These are phyloP conservation scores for Caenorhabditis sulstoni DNA, from an alignment of 2,888 invertebrate species.

Conservation along the genomic window DNA sequence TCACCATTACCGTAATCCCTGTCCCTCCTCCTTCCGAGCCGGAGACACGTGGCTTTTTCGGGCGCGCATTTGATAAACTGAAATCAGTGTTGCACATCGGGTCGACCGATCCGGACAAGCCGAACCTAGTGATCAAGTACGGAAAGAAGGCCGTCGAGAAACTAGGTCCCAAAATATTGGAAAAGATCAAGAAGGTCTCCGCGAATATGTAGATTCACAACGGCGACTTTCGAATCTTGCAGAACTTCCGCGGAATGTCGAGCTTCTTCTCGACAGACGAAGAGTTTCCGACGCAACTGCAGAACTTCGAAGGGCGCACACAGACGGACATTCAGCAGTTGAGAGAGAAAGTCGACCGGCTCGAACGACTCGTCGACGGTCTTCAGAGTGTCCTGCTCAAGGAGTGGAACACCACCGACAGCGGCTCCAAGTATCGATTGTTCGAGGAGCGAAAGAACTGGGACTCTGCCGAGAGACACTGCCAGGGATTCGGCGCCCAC, in stretches of 20 bases:
- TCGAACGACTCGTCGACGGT: constrained; percentile 50
- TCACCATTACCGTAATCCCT: constrained; percentile 7
- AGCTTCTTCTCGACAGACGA: constrained; percentile 59
- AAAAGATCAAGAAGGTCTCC: constrained; percentile 28
- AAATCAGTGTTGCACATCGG: constrained; percentile 37
- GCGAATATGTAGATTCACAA: neutral
- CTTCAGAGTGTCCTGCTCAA: constrained; percentile 55
- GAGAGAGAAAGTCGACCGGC: constrained; percentile 44
- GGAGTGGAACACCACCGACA: constrained; percentile 69
- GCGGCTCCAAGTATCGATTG: constrained; percentile 67
- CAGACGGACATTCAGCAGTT: constrained; percentile 40
- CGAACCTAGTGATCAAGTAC: constrained; percentile 38
- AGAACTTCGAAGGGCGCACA: constrained; percentile 47
- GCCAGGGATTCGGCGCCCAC: constrained; percentile 67
- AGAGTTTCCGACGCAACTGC: constrained; percentile 53
- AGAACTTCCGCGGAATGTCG: constrained; percentile 46
- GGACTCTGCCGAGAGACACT: constrained; percentile 69
- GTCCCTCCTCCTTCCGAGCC: constrained; percentile 1
- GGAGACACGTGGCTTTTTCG: constrained; percentile 20
- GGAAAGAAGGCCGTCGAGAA: constrained; percentile 48
- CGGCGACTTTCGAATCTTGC: constrained; percentile 11
- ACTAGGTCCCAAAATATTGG: constrained; percentile 35
- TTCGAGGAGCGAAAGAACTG: constrained; percentile 69
- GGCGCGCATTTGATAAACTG: constrained; percentile 28
- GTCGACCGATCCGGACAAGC: constrained; percentile 34